These are phyloP conservation scores for Oreortyx pictus DNA, from an alignment of 2,797 vertebrate genomes.

Conservation along the genomic window DNA sequence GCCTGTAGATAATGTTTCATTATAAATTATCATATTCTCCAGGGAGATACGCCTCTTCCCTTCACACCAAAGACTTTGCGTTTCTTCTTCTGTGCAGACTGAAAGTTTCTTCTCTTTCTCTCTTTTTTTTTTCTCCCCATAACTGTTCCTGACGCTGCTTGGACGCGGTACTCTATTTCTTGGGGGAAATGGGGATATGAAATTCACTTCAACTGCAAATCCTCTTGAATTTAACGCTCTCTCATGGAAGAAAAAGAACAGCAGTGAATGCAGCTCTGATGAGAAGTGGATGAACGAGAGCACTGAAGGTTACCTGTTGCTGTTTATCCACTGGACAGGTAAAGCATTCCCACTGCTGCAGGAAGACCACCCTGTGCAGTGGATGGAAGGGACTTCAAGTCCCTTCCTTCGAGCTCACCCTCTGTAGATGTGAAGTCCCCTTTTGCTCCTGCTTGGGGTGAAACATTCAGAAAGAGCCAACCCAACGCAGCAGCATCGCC, in stretches of 20 bases:
- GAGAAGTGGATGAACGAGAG: not conserved
- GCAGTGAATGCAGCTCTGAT: not conserved
- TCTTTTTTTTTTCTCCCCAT: not conserved
- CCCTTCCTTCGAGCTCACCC: not conserved
- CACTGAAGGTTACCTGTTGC: not conserved
- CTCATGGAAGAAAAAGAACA: not conserved
- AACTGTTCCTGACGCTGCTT: not conserved
- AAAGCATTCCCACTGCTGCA: not conserved
- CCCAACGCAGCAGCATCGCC: not conserved
- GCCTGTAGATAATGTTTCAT: slow-evolving; percentile 72
- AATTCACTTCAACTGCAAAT: slow-evolving; percentile 32
- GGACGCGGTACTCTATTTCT: slow-evolving; percentile 20
- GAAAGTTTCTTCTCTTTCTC: not conserved
- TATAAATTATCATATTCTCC: slow-evolving; percentile 68
- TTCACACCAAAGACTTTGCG: slow-evolving; percentile 39
- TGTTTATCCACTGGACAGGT: not conserved
- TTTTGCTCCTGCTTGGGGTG: not conserved
- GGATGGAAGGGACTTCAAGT: not conserved
- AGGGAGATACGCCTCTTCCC: slow-evolving; percentile 63
- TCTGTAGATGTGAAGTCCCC: not conserved
- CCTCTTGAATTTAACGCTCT: not conserved
- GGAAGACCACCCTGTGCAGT: not conserved
- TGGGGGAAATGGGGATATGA: not conserved
- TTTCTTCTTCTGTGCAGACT: slow-evolving; percentile 49
- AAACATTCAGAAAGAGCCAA: not conserved